Evolutionary conservation across 2,113 vertebrate genomes (phyloP).

Genomic region (Cynoglossus semilaevis): DNA sequence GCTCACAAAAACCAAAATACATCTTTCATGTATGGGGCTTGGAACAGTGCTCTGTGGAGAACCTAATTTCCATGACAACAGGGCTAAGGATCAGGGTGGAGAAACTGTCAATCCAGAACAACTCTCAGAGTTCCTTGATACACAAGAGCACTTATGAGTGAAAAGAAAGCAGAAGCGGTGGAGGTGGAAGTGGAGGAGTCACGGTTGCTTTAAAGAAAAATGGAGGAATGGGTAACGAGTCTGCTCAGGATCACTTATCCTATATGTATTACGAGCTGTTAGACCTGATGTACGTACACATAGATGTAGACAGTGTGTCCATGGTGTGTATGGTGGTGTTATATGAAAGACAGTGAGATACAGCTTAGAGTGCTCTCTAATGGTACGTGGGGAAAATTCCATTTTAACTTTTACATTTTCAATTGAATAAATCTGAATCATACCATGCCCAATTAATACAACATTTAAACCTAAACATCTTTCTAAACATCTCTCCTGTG

Average conservation of each 20-base stretch:
- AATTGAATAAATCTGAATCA: too few relatives aligned
- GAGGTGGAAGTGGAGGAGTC: slow-evolving; percentile 28
- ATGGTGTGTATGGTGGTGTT: neutral
- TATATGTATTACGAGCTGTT: neutral
- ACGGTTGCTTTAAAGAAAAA: slow-evolving; percentile 34
- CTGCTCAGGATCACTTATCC: slow-evolving; percentile 19
- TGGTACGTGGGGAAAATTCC: too few relatives aligned
- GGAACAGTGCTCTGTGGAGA: slow-evolving; percentile 58
- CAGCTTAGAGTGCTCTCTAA: too few relatives aligned
- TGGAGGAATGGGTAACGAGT: slow-evolving; percentile 25
- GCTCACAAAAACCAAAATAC: slow-evolving; percentile 33
- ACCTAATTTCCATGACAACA: slow-evolving; percentile 80
- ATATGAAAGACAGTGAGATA: neutral
- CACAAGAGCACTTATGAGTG: slow-evolving; percentile 62
- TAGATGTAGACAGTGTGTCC: slow-evolving; percentile 2
- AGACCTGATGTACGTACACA: too few relatives aligned
- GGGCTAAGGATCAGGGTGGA: slow-evolving; percentile 69
- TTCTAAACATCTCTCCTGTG: too few relatives aligned
- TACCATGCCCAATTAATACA: too few relatives aligned
- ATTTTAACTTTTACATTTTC: too few relatives aligned
- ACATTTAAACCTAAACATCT: too few relatives aligned
- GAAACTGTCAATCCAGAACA: slow-evolving; percentile 58
- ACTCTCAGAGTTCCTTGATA: slow-evolving; percentile 72
- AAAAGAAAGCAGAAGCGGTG: slow-evolving; percentile 27
- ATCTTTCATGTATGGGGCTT: slow-evolving; percentile 58